Percentiles rank a stretch among this genome's conserved stretches.
Conservation (phyloP, 2,113 vertebrate species). For the Oenanthe oenanthe region DNA sequence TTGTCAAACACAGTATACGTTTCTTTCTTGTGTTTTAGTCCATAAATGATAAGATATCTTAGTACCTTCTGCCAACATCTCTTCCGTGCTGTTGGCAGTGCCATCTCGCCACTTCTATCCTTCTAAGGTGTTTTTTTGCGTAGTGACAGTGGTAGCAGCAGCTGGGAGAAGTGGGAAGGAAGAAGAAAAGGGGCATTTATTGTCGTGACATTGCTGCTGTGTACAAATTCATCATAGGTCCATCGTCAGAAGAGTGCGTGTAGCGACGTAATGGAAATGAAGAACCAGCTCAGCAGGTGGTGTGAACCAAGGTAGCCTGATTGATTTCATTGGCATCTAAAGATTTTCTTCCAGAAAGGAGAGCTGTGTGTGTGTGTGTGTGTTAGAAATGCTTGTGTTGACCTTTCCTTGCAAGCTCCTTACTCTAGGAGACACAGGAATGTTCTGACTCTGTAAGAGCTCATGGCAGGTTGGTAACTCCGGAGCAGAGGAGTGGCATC, state of each 20-base stretch:
- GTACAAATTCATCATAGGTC: constrained; percentile 30
- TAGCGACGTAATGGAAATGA: background rate
- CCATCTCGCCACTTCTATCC: background rate
- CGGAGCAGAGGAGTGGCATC: background rate
- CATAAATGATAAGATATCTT: background rate
- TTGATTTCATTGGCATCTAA: background rate
- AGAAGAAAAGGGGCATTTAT: background rate
- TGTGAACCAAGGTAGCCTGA: constrained; percentile 10
- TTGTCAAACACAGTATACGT: background rate
- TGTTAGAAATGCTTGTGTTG: background rate
- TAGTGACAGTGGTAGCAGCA: background rate
- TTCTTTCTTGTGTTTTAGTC: background rate
- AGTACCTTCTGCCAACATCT: background rate
- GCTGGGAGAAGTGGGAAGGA: background rate
- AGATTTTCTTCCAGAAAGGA: background rate
- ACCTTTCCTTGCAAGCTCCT: background rate
- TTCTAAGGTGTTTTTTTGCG: background rate
- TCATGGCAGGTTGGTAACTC: background rate
- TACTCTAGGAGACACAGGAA: background rate
- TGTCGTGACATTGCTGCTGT: background rate
- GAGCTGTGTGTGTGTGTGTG: background rate
- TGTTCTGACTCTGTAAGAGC: background rate
- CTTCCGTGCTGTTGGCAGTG: background rate
- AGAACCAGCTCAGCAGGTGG: constrained; percentile 8
- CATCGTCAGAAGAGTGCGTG: background rate